Evolutionary conservation across 1,140 invertebrate genomes (phyloP).

Genomic region (Drosophila auraria): DNA sequence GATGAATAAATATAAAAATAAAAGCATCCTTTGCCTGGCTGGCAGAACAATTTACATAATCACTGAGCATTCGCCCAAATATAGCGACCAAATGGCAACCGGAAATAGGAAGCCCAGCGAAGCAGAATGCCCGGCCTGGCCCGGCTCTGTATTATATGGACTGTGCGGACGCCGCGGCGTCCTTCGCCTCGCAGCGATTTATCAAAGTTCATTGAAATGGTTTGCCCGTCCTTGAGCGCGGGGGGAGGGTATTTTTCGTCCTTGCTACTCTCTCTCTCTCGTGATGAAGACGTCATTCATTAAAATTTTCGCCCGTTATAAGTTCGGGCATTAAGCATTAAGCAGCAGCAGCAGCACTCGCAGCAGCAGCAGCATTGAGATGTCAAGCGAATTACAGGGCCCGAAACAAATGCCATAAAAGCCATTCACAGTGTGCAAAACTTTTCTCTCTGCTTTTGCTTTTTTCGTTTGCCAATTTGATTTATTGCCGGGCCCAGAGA

Average conservation of each 20-base stretch:
- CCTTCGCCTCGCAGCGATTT: constrained; percentile 64
- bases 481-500: constrained; percentile 39
- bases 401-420: constrained; percentile 80
- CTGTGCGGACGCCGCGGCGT: constrained; percentile 15
- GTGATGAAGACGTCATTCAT: constrained; percentile 80
- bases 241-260: constrained; percentile 12
- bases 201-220: constrained; percentile 82
- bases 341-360: constrained; percentile 15
- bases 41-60: constrained; percentile 70
- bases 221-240: constrained; percentile 60
- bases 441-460: constrained; percentile 47
- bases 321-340: constrained; percentile 78
- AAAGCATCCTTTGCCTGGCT: constrained; percentile 12
- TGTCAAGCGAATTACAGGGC: constrained; percentile 73
- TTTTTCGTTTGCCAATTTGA: constrained; percentile 52
- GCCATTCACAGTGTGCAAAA: constrained; percentile 69
- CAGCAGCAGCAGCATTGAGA: constrained; percentile 61
- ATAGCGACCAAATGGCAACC: constrained; percentile 71
- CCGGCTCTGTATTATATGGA: constrained; percentile 44
- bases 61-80: constrained; percentile 70
- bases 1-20: constrained; percentile 56
- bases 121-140: constrained; percentile 47
- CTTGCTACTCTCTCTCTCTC: constrained; percentile 28
- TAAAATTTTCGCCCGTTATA: constrained; percentile 78
- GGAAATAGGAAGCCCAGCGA: constrained; percentile 72